Evolutionary conservation across 2,888 invertebrate species (phyloP).

Genomic region (Sinodicranocentrus sp.): DNA sequence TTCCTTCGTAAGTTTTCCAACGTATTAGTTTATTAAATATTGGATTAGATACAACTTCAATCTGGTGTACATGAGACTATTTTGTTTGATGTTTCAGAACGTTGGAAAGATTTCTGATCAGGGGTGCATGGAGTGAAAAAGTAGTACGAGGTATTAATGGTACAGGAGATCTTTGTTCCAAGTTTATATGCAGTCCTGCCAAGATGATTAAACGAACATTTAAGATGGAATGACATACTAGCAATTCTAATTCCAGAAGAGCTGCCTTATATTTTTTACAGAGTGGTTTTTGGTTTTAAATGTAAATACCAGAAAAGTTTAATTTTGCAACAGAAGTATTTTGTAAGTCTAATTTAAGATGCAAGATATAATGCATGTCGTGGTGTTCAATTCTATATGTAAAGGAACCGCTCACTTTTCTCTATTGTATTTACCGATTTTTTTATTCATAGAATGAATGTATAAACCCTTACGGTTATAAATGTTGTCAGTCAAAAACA

Average conservation of each 20-base stretch:
- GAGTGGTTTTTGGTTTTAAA: too few species aligned
- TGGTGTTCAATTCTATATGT: too few species aligned
- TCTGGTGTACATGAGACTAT: not conserved
- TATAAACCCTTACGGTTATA: too few species aligned
- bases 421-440: too few species aligned
- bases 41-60: not conserved
- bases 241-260: not conserved
- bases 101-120: conserved; percentile 30
- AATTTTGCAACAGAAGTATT: too few species aligned
- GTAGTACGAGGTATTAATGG: conserved; percentile 50
- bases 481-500: too few species aligned
- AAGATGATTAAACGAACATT: conserved; percentile 41
- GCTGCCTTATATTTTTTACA: too few species aligned
- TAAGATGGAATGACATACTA: not conserved
- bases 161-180: conserved; percentile 30
- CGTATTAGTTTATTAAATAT: not conserved
- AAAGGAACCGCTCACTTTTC: too few species aligned
- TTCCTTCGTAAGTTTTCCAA: conserved; percentile 56
- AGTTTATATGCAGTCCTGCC: conserved; percentile 59
- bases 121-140: conserved; percentile 41
- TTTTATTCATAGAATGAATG: too few species aligned
- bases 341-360: too few species aligned
- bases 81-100: conserved; percentile 26
- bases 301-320: too few species aligned
- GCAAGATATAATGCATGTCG: too few species aligned